Evolutionary conservation across 1,140 invertebrate species (phyloP).

Genomic region (Sminthurinus signatus): DNA sequence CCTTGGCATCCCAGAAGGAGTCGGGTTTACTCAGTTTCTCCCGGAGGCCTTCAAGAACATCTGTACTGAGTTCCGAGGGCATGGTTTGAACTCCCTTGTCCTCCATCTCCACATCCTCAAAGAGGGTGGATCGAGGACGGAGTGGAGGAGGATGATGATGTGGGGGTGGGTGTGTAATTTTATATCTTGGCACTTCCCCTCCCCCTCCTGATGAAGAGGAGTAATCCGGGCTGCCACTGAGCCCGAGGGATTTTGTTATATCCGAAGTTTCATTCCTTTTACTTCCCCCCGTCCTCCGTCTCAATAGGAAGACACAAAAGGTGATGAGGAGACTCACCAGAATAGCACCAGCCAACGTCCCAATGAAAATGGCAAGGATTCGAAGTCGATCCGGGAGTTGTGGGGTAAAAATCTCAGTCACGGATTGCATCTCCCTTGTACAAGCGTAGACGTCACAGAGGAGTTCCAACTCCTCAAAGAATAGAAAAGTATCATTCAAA

Average conservation of each 20-base stretch:
- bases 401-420: constrained; percentile 18
- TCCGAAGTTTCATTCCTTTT: constrained; percentile 8
- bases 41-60: constrained; percentile 60
- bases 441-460: constrained; percentile 22
- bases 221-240: no score
- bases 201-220: no score
- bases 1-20: constrained; percentile 63
- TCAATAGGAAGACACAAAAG: constrained; percentile 31
- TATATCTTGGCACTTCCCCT: constrained; percentile 3
- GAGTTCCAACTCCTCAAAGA: constrained; percentile 7
- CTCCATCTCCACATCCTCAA: constrained; percentile 45
- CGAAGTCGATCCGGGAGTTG: constrained; percentile 25
- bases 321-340: constrained; percentile 27
- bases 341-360: constrained; percentile 29
- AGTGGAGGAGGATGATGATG: neutral
- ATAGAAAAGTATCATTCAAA: constrained; percentile 21
- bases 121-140: constrained; percentile 23
- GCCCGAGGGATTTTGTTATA: constrained; percentile 1
- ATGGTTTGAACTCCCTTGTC: constrained; percentile 65
- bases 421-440: neutral
- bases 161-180: constrained; percentile 6
- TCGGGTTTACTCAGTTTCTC: constrained; percentile 64
- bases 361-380: constrained; percentile 36
- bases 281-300: constrained; percentile 3
- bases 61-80: constrained; percentile 65